Conservation (phyloP, 2,888 invertebrate genomes). For the Sinotaia quadrata region DNA sequence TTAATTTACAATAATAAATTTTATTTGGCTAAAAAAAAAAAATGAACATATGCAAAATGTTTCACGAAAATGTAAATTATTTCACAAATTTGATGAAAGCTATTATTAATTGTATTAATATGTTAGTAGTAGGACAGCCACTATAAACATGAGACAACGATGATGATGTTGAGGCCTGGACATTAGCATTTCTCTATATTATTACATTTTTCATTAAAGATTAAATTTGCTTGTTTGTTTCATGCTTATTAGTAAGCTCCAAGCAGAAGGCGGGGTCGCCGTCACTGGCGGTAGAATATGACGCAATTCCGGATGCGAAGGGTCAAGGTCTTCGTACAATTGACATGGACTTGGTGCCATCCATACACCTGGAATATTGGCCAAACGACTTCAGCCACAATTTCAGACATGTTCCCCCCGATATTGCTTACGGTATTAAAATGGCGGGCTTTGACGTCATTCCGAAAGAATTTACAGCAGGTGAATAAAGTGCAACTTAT, state of each 20-base stretch:
- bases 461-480: not conserved
- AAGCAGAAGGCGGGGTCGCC: not conserved
- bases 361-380: not conserved
- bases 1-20: too few species aligned
- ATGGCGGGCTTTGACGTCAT: slow-evolving; percentile 18
- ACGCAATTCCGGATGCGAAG: not conserved
- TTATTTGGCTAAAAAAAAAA: too few species aligned
- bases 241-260: not conserved
- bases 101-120: too few species aligned
- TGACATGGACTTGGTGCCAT: slow-evolving; percentile 16
- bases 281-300: not conserved
- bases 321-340: not conserved
- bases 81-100: too few species aligned
- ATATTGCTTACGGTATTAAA: not conserved
- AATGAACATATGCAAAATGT: too few species aligned
- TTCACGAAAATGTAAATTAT: too few species aligned
- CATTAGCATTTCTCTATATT: too few species aligned
- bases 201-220: not conserved
- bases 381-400: not conserved
- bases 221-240: not conserved
- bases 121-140: too few species aligned
- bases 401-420: not conserved
- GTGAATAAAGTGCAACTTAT: slow-evolving; percentile 1
- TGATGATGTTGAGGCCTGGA: too few species aligned
- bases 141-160: too few species aligned